Base-by-base conservation (phyloP, 2,888 invertebrate species). In the Polydrusus pterygomalis region DNA sequence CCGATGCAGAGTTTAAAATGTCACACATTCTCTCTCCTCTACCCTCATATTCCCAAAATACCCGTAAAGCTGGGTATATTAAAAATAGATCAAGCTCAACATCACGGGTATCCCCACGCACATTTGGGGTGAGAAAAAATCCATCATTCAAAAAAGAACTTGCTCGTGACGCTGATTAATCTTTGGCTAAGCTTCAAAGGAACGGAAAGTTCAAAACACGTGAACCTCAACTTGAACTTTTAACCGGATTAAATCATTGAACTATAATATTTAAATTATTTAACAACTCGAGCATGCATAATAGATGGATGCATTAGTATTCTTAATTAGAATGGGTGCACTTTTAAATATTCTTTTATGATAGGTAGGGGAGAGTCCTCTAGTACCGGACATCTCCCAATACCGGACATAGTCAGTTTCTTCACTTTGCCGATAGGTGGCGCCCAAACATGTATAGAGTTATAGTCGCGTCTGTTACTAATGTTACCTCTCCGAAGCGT, bases 211-310 rank as follows among this genome's bases (percentile, higher is more conserved):
- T 60, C 58, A 38, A 30, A 30, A 18, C 18, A 38, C 58, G 38
- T 60, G 38, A 60, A 60, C 58, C 58, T 60, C 38, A 60, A 60
- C 58, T 38, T 60, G 38, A 60, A 60, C 58, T 56, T 30, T 11
- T 38, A 38, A 60, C 0, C 58, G 58, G 58, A 60, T 60, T 60
- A 60, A 60, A 38, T 38, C 58, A 60, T 7, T 38, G 38, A 60
- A 38, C 38, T 38, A 60, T 60, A 60, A 60, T 60, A 18, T 38
- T 60, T 60, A 38, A 60, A 60, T 60, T 60, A 60, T 38, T 54
- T 38, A 60, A 30, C 58, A 58, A 17, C 38, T 60, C 58, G 18
- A 30, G 17, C 38, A 6, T 60, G n/a, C 8, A 58, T 54, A 54
- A 54, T 20, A 13, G 5, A 30, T 25, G 9, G n/a, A 54, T 54